Conservation (phyloP, 92 coral and sea anemone genomes). For the Epizoanthus rinbou region DNA sequence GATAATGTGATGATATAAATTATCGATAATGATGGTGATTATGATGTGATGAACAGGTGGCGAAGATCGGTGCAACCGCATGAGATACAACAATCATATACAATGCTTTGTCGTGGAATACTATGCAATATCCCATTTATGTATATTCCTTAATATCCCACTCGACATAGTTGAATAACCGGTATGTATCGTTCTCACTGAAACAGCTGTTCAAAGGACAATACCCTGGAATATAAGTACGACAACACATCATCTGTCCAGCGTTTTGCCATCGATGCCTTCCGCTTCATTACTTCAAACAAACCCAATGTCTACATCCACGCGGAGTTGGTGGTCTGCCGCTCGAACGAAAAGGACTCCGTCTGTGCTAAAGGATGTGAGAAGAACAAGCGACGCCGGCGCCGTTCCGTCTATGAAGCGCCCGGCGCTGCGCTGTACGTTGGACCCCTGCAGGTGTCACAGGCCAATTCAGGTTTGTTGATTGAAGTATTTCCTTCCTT, state of each 20-base stretch:
- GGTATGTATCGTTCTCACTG: neutral
- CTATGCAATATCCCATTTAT: too few species aligned
- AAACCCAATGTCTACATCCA: conserved; percentile 59
- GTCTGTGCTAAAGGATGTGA: conserved; percentile 75
- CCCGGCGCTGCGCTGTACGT: conserved; percentile 50
- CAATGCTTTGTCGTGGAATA: too few species aligned
- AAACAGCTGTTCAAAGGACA: conserved; percentile 67
- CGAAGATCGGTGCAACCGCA: too few species aligned
- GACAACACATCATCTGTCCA: conserved; percentile 45
- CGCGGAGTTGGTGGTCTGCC: conserved; percentile 77
- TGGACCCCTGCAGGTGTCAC: conserved; percentile 54
- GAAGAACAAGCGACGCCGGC: conserved; percentile 47
- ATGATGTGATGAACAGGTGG: too few species aligned
- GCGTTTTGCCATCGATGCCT: conserved; percentile 55
- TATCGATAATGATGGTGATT: too few species aligned
- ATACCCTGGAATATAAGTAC: conserved; percentile 51
- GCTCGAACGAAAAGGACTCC: conserved; percentile 59
- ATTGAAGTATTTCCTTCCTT: neutral
- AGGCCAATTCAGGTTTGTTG: conserved; percentile 26
- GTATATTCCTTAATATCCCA: too few species aligned
- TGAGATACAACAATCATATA: too few species aligned
- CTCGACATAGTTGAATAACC: too few species aligned
- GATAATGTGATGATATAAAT: too few species aligned
- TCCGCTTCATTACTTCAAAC: conserved; percentile 57
- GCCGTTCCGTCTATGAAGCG: conserved; percentile 42